Percentiles rank a stretch among this genome's conserved stretches.
phyloP scores from a whole-genome alignment of 2,797 vertebrate genomes.

The Glyptemys insculpta region DNA sequence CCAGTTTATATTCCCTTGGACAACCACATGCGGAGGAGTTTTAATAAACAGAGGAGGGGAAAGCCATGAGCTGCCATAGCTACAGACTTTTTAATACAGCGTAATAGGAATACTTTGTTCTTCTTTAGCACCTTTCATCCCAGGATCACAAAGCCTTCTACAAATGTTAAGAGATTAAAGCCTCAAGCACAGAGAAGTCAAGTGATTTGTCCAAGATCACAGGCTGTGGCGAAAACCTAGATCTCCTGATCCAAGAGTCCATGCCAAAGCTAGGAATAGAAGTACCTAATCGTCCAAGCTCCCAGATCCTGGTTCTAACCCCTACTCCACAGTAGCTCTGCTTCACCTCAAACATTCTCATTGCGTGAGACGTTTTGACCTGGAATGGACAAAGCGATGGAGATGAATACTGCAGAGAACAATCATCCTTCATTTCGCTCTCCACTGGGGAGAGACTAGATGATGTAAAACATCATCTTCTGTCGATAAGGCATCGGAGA shows the following conservation, averaged over 20 bases:
- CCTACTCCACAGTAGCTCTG: neutral
- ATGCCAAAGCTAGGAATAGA: neutral
- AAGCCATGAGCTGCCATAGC: neutral
- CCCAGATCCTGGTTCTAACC: neutral
- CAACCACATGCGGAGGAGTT: neutral
- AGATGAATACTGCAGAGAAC: neutral
- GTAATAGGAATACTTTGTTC: neutral
- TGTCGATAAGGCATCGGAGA: neutral
- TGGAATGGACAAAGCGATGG: neutral
- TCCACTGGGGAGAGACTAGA: neutral
- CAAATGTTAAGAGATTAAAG: accelerated
- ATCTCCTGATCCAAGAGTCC: neutral
- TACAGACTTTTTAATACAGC: accelerated
- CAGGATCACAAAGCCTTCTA: accelerated
- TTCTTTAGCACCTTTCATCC: neutral
- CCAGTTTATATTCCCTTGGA: accelerated
- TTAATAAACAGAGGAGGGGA: neutral
- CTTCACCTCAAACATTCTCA: neutral
- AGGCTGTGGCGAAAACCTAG: neutral
- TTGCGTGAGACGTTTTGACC: neutral
- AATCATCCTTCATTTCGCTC: neutral
- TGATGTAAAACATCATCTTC: neutral
- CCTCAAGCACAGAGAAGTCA: neutral
- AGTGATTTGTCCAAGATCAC: neutral
- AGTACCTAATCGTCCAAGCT: neutral